Evolutionary conservation across 2,888 invertebrate species (phyloP).

Genomic region (Meloe dianella): DNA sequence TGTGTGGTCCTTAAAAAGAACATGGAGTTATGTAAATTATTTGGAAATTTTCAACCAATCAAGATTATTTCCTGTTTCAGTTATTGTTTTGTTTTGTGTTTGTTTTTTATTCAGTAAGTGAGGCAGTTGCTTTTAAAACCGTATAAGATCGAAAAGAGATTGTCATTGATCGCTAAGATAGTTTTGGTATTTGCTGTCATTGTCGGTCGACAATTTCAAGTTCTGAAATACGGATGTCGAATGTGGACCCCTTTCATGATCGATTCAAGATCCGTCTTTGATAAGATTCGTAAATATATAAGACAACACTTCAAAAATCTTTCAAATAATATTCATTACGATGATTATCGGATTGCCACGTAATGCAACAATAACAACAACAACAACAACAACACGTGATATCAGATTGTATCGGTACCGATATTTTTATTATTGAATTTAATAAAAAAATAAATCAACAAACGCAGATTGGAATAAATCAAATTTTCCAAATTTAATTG

Average conservation of each 20-base stretch:
- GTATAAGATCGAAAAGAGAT: slow-evolving; percentile 46
- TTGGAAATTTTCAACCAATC: slow-evolving; percentile 34
- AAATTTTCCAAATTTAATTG: slow-evolving; percentile 15
- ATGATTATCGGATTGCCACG: slow-evolving; percentile 29
- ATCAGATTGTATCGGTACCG: slow-evolving; percentile 1
- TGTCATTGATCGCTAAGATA: slow-evolving; percentile 55
- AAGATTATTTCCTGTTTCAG: not conserved
- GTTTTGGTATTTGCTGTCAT: slow-evolving; percentile 55
- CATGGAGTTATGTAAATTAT: slow-evolving; percentile 46
- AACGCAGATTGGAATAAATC: not conserved
- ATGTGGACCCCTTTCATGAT: slow-evolving; percentile 41
- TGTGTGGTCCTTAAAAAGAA: slow-evolving; percentile 41
- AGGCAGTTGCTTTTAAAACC: slow-evolving; percentile 23
- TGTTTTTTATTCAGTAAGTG: slow-evolving; percentile 18
- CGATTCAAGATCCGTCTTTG: slow-evolving; percentile 31
- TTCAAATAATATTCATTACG: slow-evolving; percentile 42
- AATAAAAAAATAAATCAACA: slow-evolving; percentile 13
- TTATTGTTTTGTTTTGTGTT: slow-evolving; percentile 12
- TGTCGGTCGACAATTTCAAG: slow-evolving; percentile 44
- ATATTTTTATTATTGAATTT: slow-evolving; percentile 14
- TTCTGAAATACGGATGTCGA: slow-evolving; percentile 32
- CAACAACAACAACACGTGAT: slow-evolving; percentile 21
- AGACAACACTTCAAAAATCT: slow-evolving; percentile 36
- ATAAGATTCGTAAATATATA: slow-evolving; percentile 37
- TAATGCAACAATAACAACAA: slow-evolving; percentile 14